phyloP scores from a whole-genome alignment of 2,797 vertebrate species.

The Hippocampus kuda region DNA sequence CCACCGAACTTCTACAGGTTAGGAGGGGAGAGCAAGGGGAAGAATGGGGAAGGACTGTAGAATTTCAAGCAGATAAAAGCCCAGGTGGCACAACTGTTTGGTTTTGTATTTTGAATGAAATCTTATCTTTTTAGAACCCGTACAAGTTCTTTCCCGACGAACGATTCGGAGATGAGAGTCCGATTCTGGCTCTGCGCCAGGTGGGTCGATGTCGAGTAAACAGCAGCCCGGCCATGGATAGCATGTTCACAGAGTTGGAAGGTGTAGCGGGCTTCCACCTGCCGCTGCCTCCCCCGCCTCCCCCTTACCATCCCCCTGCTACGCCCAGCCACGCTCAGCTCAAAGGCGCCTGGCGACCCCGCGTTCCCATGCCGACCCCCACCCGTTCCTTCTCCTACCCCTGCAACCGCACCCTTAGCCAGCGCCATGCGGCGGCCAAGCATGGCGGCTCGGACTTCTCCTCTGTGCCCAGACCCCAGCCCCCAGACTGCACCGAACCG shows the following conservation, averaged over 20 bases:
- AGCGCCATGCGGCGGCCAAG: conserved; percentile 74
- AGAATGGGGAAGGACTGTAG: neutral
- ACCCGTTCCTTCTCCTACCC: conserved; percentile 96
- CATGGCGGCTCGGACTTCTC: conserved; percentile 75
- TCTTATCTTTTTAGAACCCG: conserved; percentile 74
- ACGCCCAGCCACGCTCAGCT: conserved; percentile 83
- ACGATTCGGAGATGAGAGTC: conserved; percentile 95
- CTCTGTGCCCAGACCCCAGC: conserved; percentile 72
- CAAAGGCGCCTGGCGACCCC: conserved; percentile 88
- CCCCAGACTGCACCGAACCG: conserved; percentile 84
- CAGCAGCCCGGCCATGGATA: conserved; percentile 90
- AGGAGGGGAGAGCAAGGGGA: conserved; percentile 11
- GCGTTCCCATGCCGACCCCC: conserved; percentile 82
- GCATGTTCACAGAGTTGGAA: conserved; percentile 93
- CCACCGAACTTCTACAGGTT: conserved; percentile 94
- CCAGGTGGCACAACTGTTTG: neutral
- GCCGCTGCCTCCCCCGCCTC: conserved; percentile 87
- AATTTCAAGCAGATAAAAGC: neutral
- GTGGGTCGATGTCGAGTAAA: conserved; percentile 86
- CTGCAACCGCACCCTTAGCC: conserved; percentile 85
- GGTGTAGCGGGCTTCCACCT: conserved; percentile 92
- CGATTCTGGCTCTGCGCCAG: conserved; percentile 86
- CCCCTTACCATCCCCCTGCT: conserved; percentile 88
- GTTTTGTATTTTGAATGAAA: neutral
- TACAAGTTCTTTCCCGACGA: conserved; percentile 99